Conservation (phyloP, 2,888 invertebrate species). For the Parnassius glacialis region DNA sequence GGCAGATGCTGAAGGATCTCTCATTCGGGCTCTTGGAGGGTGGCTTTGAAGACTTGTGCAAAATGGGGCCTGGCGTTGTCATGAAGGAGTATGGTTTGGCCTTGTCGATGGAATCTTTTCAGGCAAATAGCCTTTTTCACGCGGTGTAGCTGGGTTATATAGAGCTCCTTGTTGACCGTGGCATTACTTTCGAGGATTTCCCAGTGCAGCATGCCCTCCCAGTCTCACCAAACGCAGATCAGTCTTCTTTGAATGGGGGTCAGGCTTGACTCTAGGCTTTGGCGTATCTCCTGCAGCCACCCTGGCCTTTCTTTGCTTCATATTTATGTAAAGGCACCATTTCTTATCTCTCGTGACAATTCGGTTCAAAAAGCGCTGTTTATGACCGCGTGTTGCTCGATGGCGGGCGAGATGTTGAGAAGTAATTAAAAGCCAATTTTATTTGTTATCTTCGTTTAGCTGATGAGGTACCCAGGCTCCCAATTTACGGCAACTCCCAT, state of each 20-base stretch:
- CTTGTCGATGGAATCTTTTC: not conserved
- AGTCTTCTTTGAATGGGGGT: slow-evolving; percentile 2
- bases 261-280: slow-evolving; percentile 3
- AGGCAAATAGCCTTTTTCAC: no score
- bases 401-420: slow-evolving; percentile 27
- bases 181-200: no score
- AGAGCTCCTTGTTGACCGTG: no score
- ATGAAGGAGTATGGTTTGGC: slow-evolving; percentile 10
- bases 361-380: slow-evolving; percentile 28
- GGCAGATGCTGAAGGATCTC: slow-evolving; percentile 8
- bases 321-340: slow-evolving; percentile 1
- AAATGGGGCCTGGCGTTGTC: slow-evolving; percentile 7
- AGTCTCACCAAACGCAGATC: not conserved
- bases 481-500: slow-evolving; percentile 22
- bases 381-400: slow-evolving; percentile 27
- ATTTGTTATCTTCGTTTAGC: slow-evolving; percentile 21
- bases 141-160: no score
- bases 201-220: no score
- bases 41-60: not conserved
- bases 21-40: no score
- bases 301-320: slow-evolving; percentile 4
- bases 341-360: slow-evolving; percentile 6
- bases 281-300: slow-evolving; percentile 5
- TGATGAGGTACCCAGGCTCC: not conserved
- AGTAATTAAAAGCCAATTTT: slow-evolving; percentile 31